phyloP scores from a whole-genome alignment of 2,113 vertebrate species.

The Felis chaus region DNA sequence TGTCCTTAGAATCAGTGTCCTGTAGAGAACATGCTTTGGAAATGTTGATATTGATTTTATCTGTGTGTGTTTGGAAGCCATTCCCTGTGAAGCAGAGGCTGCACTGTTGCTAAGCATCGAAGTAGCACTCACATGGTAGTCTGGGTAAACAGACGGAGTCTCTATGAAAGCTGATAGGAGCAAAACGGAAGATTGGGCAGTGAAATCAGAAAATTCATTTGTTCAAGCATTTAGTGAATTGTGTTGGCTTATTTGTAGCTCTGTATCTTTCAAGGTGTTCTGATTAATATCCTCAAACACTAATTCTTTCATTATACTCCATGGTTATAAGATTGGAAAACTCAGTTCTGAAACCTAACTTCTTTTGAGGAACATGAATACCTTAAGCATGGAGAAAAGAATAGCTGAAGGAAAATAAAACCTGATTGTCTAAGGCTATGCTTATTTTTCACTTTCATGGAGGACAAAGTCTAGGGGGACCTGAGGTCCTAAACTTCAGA shows the following conservation, averaged over 20 bases:
- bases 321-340: not conserved
- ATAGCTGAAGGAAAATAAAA: not conserved
- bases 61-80: not conserved
- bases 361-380: not conserved
- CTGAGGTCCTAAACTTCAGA: not conserved
- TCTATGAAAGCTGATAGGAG: not conserved
- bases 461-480: not conserved
- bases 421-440: not conserved
- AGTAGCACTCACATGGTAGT: not conserved
- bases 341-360: not conserved
- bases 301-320: not conserved
- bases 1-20: not conserved
- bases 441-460: not conserved
- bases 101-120: not conserved
- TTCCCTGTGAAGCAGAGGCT: conserved; percentile 1
- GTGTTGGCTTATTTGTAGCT: conserved; percentile 17
- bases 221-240: not conserved
- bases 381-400: conserved; percentile 7
- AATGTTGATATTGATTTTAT: not conserved
- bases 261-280: not conserved
- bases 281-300: not conserved
- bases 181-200: not conserved
- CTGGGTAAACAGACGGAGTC: not conserved
- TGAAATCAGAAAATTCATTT: conserved; percentile 14
- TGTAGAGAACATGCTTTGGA: conserved; percentile 23